Evolutionary conservation across 2,888 invertebrate species (phyloP), one percentile per base, ranked within the genome.

Genomic region (Opisthograptis luteolata): DNA sequence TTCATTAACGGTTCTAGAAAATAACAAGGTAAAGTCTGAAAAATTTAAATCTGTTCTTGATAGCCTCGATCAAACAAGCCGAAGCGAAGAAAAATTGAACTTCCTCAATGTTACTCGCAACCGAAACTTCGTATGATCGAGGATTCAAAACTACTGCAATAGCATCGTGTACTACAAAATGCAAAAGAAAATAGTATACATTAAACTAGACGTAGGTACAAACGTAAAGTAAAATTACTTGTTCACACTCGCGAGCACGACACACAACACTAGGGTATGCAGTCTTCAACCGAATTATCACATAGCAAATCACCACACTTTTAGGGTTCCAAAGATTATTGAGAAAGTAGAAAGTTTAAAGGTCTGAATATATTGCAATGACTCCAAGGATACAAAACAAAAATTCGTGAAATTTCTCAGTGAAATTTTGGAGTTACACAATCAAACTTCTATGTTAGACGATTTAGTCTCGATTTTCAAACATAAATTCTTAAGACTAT

Each of bases 231-330:
- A 71, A 73, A 68, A 76, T 71, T 74, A 76, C 78, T 79, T 68
- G 64, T 70, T 73, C 79, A 85, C 84, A 78, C 81, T 71, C 82
- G n/a, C n/a, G n/a, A n/a, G n/a, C n/a, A 81, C 73, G 76, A 61
- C 79, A 87, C 87, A 83, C 84, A 78, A 80, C 80, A 85, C 81
- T 50, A 80, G 68, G 67, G 74, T 79, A 78, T 75, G 73, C 86
- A 87, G 87, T 87, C 87, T 88, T 85, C 83, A 81, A 77, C 75
- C 73, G 74, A 83, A 81, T 70, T 82, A 87, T 87, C 89, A 88
- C 88, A 85, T 80, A 79, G 74, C 76, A 65, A 80, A 64, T 78
- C 78, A 76, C 74, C 72, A 80, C 79, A 79, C 76, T 66, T 58
- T 60, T 52, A 51, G 55, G 69, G 70, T 75, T 70, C 73, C 78